Percentiles rank a stretch among this genome's conserved stretches.
Conservation (phyloP, 2,113 vertebrate species). For the Octodon degus region DNA sequence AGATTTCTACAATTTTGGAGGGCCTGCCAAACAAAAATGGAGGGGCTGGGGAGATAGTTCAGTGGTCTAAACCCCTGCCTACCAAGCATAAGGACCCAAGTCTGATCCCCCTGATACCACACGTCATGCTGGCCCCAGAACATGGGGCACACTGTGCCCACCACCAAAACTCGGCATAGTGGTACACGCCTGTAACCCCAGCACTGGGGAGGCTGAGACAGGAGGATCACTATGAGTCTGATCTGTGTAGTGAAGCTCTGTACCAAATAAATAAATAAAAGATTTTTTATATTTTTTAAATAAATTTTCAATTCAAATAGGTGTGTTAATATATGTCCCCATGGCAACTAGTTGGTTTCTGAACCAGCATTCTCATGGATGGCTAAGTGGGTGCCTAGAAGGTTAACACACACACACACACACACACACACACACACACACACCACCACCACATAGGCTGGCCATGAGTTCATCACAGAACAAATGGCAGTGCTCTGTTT, state of each 20-base stretch:
- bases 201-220: too few species aligned
- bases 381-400: background rate
- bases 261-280: too few species aligned
- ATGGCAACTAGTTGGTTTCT: background rate
- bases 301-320: slow-evolving; percentile 18
- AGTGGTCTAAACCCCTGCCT: too few species aligned
- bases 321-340: background rate
- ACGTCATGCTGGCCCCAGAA: too few species aligned
- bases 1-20: background rate
- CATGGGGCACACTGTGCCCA: too few species aligned
- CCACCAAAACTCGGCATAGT: too few species aligned
- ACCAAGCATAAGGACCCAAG: too few species aligned
- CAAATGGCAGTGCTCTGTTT: background rate
- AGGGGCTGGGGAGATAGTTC: too few species aligned
- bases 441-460: background rate
- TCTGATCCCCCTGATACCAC: too few species aligned
- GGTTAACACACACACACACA: background rate
- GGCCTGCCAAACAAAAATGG: background rate
- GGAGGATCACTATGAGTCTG: too few species aligned
- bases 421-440: background rate
- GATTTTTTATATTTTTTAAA: background rate
- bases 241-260: too few species aligned
- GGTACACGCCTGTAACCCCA: too few species aligned
- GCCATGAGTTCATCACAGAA: background rate
- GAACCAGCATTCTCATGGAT: background rate